A percentile compares a stretch with the other conserved stretches of the same genome.
Conservation (phyloP, 2,113 vertebrate genomes). For the Choloepus hoffmanni region DNA sequence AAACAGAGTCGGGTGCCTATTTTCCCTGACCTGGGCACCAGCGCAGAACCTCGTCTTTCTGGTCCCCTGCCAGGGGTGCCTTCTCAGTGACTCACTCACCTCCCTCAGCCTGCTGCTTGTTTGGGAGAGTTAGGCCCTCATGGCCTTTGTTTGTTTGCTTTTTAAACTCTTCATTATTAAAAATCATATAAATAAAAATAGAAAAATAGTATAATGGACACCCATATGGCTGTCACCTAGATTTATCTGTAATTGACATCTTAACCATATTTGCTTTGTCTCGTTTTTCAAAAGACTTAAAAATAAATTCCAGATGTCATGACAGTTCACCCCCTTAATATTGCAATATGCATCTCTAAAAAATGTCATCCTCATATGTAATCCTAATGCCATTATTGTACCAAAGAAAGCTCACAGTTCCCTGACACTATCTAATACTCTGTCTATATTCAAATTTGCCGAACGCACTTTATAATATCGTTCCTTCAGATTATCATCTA, state of each 20-base stretch:
- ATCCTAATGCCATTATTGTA: neutral
- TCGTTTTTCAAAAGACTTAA: slow-evolving; percentile 7
- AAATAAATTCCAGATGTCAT: neutral
- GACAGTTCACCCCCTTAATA: neutral
- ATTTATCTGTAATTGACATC: neutral
- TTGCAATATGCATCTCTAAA: neutral
- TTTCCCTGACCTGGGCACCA: neutral
- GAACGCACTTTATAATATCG: neutral
- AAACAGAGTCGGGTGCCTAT: no score
- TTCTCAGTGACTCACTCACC: neutral
- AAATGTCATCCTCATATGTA: neutral
- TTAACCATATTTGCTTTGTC: neutral
- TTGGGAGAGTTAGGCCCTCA: neutral
- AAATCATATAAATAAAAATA: neutral
- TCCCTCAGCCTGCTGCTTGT: neutral
- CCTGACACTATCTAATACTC: neutral
- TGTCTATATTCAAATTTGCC: neutral
- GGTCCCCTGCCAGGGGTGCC: neutral
- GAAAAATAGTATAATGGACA: neutral
- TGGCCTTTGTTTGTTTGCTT: neutral
- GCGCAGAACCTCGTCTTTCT: neutral
- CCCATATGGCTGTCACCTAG: neutral
- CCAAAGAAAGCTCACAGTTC: neutral
- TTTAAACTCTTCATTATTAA: neutral
- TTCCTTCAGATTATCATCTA: neutral